Evolutionary conservation across 2,113 vertebrate genomes (phyloP), one percentile per base, ranked within the genome.

Genomic region (Atractosteus spatula): DNA sequence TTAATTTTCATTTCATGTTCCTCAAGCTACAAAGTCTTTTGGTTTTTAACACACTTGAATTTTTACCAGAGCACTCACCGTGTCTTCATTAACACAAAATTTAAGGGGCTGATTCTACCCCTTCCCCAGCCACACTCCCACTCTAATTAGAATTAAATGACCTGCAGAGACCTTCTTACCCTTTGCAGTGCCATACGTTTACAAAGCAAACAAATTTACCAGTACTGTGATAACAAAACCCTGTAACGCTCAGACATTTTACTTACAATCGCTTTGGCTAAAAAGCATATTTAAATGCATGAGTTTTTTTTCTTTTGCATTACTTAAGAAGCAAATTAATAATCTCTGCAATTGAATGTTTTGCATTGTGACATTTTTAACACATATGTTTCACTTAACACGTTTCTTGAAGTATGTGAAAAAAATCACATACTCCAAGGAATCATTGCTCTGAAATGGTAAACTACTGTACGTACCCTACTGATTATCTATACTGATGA

Each of bases 221-320:
- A n/a, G n/a, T 62, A 29, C 11, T 8, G 0, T 61, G 5, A 16
- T 11, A 29, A 8, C 55, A 7, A 7, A 2, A 54, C 42, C 42
- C 42, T 17, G 83, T 81, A 88, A 88, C 83, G 85, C 84, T 81
- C 74, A 78, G 81, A 72, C 57, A 41, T 77, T 77, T 77, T 75
- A 80, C 80, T 75, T 16, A 78, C 69, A 81, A 87, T 81, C 80
- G 75, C 78, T 80, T 54, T 69, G 74, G 80, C 88, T 92, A 91
- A 91, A 87, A 89, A 91, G 89, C 86, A 89, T 89, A 91, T 92
- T 92, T 91, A 92, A 91, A 92, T 92, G 89, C 90, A 91, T 91
- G 88, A 91, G 84, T 72, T 90, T 89, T 29, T 29, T 83, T 77
- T 78, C 85, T 86, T 88, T 86, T 87, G 84, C 88, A 76, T 76